phyloP scores from a whole-genome alignment of 2,797 vertebrate genomes.

The Tympanoctomys barrerae region DNA sequence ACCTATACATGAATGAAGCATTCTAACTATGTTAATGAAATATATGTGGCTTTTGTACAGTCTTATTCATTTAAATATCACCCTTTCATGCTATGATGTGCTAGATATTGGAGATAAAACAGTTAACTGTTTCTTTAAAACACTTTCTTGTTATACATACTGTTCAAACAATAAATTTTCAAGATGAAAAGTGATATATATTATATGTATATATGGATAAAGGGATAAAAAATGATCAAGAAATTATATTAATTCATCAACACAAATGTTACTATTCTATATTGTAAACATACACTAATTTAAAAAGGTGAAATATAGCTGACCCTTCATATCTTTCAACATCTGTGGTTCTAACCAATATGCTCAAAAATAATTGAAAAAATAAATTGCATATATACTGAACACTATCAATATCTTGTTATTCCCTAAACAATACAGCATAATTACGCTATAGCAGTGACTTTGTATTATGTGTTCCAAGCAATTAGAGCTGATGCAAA shows the following conservation, averaged over 20 bases:
- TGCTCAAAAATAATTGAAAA: not conserved
- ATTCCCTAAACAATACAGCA: not conserved
- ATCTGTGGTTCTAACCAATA: not conserved
- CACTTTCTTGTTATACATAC: not conserved
- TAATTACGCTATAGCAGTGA: not conserved
- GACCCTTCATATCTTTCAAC: not conserved
- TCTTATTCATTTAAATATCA: not conserved
- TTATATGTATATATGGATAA: not conserved
- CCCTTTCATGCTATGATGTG: not conserved
- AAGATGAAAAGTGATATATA: not conserved
- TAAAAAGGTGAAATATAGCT: not conserved
- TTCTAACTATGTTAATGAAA: constrained; percentile 36
- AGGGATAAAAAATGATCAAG: not conserved
- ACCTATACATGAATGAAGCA: not conserved
- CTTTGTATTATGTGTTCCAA: not conserved
- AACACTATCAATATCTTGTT: not conserved
- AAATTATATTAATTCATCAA: not conserved
- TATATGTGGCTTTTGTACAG: not conserved
- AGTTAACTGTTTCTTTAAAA: constrained; percentile 1
- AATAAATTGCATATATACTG: not conserved
- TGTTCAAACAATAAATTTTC: constrained; percentile 19
- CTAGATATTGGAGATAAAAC: not conserved
- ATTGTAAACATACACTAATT: not conserved
- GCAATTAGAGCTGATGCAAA: not conserved
- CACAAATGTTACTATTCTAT: not conserved